Evolutionary conservation across 1,140 invertebrate genomes (phyloP), one percentile per base, ranked within the genome.

Genomic region (Helicoverpa armigera): DNA sequence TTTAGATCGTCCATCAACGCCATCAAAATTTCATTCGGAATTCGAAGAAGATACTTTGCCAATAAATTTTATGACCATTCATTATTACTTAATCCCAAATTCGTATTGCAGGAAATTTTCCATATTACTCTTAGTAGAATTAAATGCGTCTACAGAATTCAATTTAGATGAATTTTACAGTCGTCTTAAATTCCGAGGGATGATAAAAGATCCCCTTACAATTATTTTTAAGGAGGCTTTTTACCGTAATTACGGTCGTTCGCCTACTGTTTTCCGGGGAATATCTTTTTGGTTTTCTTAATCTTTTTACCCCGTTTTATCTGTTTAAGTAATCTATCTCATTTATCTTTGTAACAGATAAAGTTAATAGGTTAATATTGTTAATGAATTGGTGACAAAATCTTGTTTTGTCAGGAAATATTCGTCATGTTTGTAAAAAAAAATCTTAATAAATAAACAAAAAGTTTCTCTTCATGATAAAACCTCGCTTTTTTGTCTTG

Each of bases 141-240:
- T 73, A 75, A 75, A 63, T 56, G 35, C 63, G 73, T 75, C 73
- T 75, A 61, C 73, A 61, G 51, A 75, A 75, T 75, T 75, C 73
- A 75, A 75, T 75, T 75, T 60, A 43, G 35, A 75, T 75, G 48
- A 75, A 75, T 75, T 75, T 75, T 75, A 75, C 73, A 75, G 73
- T 61, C 43, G 43, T 63, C 73, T 75, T 75, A 75, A 75, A 63
- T 75, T 75, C 73, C 7, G 58, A 51, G 73, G 73, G 73, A 75
- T 75, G 73, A 75, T 75, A 75, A 75, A 75, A 75, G 73, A 75
- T 75, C 73, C 58, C 43, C 73, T 75, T 61, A 61, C 73, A 75
- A 75, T 75, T 75, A 75, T 75, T 75, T 63, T 75, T 75, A 75
- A 75, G 58, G 73, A 75, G 73, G 56, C 73, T 51, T 60, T 70